Base-by-base conservation (phyloP, 35 echinoderm and acorn worm species). In the Apostichopus japonicus region DNA sequence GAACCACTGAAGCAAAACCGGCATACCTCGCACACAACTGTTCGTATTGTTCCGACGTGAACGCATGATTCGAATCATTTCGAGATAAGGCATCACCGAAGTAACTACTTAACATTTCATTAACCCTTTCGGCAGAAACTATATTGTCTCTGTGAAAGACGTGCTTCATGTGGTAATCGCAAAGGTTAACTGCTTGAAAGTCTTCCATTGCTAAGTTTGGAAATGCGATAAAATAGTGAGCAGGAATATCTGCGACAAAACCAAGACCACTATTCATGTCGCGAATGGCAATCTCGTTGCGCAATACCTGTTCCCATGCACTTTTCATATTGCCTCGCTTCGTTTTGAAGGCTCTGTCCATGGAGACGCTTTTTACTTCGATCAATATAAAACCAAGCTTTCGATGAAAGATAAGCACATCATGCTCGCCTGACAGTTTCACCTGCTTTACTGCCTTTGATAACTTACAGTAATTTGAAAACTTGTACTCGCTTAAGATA, bases 1-100 rank as follows among this genome's bases (percentile, higher is more conserved):
- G 79, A 16, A 79, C 94, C 4, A 92, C 51, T 6, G 94, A 95
- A 11, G 94, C 90, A 62, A 95, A 77, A 9, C 94, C 90, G 5
- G 84, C 80, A 84, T 95, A 95, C 11, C 94, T 91, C 10, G 79
- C 94, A 65, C 94, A 95, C n/a, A 95, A 44, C 51, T 95, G 44
- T 53, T 91, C 84, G 80, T 92, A 95, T 16, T 92, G 63, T 10
- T 54, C 87, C 19, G 6, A 27, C 22, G 80, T 73, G 6, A 84
- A 23, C 53, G 55, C 75, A 33, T 33, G 27, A 59, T 13, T 59
- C 23, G 24, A 56, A 65, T 92, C 76, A 67, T 24, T 56, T 52
- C 11, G 55, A 24, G 23, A 56, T 17, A 65, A 57, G 81, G 77
- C 24, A 14, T 65, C 77, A 0, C 16, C 8, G 58, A 82, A 81